Conservation (phyloP, 1,140 invertebrate species). For the Micrasema longulum region DNA sequence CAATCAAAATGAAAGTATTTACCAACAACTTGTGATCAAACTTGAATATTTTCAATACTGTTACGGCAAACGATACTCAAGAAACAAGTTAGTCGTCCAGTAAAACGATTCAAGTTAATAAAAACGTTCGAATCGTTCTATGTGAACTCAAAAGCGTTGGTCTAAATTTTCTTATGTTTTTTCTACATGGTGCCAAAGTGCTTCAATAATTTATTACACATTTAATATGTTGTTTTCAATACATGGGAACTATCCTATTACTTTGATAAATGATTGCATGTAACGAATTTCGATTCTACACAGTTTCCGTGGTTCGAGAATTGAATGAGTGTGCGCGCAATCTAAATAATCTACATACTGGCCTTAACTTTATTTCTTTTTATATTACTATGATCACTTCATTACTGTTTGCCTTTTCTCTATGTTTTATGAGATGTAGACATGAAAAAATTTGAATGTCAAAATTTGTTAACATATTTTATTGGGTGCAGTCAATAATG, state of each 20-base stretch:
- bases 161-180: too few species aligned
- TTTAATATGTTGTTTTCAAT: constrained; percentile 1
- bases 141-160: too few species aligned
- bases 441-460: too few species aligned
- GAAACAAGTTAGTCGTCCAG: not conserved
- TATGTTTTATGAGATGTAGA: too few species aligned
- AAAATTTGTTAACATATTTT: too few species aligned
- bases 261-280: constrained; percentile 49
- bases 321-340: constrained; percentile 15
- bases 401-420: constrained; percentile 5
- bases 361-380: constrained; percentile 1
- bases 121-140: constrained; percentile 10
- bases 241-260: constrained; percentile 46
- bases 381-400: constrained; percentile 28
- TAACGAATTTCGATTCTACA: constrained; percentile 42
- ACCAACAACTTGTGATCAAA: too few species aligned
- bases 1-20: too few species aligned
- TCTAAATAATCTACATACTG: constrained; percentile 35
- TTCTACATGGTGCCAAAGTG: too few species aligned
- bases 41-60: too few species aligned
- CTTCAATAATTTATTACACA: too few species aligned
- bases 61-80: not conserved
- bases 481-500: too few species aligned
- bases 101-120: not conserved
- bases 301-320: constrained; percentile 21